Conservation (phyloP, 2,797 vertebrate species). For the Malurus leucopterus region DNA sequence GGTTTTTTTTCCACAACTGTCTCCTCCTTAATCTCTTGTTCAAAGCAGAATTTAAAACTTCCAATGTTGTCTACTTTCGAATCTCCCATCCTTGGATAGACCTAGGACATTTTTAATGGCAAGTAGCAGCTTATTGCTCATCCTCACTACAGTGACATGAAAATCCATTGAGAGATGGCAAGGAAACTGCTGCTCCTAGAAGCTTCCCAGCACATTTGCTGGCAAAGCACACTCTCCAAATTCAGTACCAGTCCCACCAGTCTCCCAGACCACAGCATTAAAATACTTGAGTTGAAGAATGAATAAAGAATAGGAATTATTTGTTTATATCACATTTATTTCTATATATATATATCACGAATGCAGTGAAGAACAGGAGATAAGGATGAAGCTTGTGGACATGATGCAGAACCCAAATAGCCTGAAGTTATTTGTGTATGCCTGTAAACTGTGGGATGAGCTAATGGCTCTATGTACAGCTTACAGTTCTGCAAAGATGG, state of each 20-base stretch:
- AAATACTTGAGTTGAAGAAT: neutral
- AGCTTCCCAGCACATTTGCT: neutral
- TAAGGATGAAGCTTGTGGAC: neutral
- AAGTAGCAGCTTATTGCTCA: neutral
- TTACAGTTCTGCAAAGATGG: neutral
- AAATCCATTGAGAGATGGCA: neutral
- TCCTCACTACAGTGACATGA: neutral
- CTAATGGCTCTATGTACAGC: neutral
- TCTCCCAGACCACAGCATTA: neutral
- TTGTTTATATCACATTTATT: neutral
- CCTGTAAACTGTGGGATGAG: neutral
- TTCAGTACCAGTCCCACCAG: neutral
- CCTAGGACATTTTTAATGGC: neutral
- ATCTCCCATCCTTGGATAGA: neutral
- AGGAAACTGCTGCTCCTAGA: neutral
- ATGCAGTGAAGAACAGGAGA: neutral
- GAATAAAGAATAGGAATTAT: neutral
- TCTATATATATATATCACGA: neutral
- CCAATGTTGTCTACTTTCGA: neutral
- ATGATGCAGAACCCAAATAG: neutral
- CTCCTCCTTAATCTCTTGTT: neutral
- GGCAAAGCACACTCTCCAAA: neutral
- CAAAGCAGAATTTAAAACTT: neutral
- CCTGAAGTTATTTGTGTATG: neutral
- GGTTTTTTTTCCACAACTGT: neutral